These are phyloP conservation scores for Sander vitreus DNA, from an alignment of 2,113 vertebrate genomes.

Conservation along the genomic window DNA sequence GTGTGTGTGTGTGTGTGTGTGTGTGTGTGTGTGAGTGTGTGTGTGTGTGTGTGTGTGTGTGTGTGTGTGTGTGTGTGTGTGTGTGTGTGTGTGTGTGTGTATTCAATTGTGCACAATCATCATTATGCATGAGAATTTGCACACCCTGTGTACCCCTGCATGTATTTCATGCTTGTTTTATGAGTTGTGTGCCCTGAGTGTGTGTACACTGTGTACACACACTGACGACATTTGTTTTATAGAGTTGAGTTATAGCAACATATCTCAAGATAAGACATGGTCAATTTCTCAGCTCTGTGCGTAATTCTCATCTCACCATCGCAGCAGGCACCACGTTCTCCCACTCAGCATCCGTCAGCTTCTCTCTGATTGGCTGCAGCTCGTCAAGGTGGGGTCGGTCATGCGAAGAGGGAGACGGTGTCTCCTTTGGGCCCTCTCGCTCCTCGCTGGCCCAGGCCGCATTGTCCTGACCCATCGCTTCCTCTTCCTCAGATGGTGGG, in stretches of 20 bases:
- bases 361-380: constrained; percentile 87
- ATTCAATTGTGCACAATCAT: constrained; percentile 47
- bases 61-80: constrained; percentile 10
- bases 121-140: constrained; percentile 63
- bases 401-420: constrained; percentile 86
- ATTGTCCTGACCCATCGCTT: constrained; percentile 88
- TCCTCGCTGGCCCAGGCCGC: constrained; percentile 88
- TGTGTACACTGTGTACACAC: constrained; percentile 37
- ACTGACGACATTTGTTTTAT: constrained; percentile 35
- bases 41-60: constrained; percentile 16
- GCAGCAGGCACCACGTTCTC: constrained; percentile 88
- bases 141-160: constrained; percentile 37
- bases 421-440: constrained; percentile 82
- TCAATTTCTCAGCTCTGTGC: constrained; percentile 23
- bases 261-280: constrained; percentile 44
- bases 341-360: constrained; percentile 90
- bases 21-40: constrained; percentile 7
- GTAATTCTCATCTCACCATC: constrained; percentile 86
- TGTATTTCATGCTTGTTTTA: constrained; percentile 67
- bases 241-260: constrained; percentile 46
- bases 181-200: constrained; percentile 42
- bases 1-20: constrained; percentile 11
- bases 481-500: constrained; percentile 89
- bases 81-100: not conserved
- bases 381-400: constrained; percentile 88